Conservation (phyloP, 2,888 invertebrate species). For the Troides helena region DNA sequence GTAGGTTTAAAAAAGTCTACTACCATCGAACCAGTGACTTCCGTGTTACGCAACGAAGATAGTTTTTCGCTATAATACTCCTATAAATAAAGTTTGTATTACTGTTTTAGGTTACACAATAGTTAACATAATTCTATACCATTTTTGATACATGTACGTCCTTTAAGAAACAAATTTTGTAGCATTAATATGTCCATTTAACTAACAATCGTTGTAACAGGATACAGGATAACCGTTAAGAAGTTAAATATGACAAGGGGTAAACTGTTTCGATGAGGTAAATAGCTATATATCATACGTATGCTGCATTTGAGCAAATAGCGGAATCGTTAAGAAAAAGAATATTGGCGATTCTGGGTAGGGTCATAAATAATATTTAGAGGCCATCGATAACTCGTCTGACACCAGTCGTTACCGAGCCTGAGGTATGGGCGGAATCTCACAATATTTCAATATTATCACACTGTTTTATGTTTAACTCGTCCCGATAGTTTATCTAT, state of each 20-base stretch:
- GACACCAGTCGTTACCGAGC: constrained; percentile 41
- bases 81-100: no score
- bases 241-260: background rate
- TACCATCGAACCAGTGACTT: no score
- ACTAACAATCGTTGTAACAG: background rate
- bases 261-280: constrained; percentile 11
- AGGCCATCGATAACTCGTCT: constrained; percentile 48
- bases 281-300: constrained; percentile 56
- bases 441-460: constrained; percentile 48
- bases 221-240: background rate
- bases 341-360: constrained; percentile 49
- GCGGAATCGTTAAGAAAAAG: constrained; percentile 46
- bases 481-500: background rate
- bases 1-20: no score
- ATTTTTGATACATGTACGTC: background rate
- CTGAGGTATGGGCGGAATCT: constrained; percentile 32
- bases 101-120: no score
- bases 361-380: constrained; percentile 69
- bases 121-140: no score
- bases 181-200: background rate
- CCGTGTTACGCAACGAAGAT: no score
- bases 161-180: background rate
- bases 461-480: constrained; percentile 19
- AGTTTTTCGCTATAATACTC: no score
- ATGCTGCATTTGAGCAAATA: constrained; percentile 61